phyloP scores from a whole-genome alignment of 2,797 vertebrate genomes.

The Rhodeus uyekii region DNA sequence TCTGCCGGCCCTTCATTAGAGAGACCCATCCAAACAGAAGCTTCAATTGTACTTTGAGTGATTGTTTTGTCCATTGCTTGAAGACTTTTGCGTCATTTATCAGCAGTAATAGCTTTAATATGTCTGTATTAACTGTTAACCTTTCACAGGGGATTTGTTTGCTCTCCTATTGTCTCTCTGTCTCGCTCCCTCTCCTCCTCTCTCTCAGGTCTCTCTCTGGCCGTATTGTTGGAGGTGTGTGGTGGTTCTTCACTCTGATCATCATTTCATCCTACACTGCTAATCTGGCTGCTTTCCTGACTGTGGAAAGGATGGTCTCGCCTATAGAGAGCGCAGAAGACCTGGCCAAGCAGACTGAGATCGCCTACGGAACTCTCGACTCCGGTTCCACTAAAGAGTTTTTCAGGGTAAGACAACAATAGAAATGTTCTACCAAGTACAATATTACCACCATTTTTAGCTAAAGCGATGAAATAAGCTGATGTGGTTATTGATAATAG shows the following conservation, averaged over 20 bases:
- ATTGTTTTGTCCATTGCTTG: neutral
- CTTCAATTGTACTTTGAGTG: neutral
- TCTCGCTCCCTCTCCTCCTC: conserved; percentile 8
- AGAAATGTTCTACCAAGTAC: neutral
- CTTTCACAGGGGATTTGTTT: conserved; percentile 25
- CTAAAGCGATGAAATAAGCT: neutral
- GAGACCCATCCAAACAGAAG: neutral
- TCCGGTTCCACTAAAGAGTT: conserved; percentile 99
- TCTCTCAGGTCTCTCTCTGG: conserved; percentile 90
- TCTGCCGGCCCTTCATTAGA: neutral
- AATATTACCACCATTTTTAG: neutral
- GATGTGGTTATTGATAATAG: neutral
- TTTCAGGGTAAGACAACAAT: conserved; percentile 88
- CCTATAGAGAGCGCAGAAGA: conserved; percentile 98
- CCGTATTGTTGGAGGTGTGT: conserved; percentile 96
- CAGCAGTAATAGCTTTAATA: neutral
- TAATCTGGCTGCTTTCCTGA: conserved; percentile 98
- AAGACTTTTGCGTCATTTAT: neutral
- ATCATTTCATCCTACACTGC: conserved; percentile 99
- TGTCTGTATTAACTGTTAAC: neutral
- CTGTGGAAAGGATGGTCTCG: conserved; percentile 99
- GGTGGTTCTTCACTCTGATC: conserved; percentile 99
- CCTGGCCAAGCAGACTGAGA: conserved; percentile 98
- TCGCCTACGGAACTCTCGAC: conserved; percentile 98
- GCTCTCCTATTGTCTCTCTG: conserved; percentile 21